Evolutionary conservation across 2,888 invertebrate species (phyloP), one percentile per base, ranked within the genome.

Genomic region (Phymatocera aterrima): DNA sequence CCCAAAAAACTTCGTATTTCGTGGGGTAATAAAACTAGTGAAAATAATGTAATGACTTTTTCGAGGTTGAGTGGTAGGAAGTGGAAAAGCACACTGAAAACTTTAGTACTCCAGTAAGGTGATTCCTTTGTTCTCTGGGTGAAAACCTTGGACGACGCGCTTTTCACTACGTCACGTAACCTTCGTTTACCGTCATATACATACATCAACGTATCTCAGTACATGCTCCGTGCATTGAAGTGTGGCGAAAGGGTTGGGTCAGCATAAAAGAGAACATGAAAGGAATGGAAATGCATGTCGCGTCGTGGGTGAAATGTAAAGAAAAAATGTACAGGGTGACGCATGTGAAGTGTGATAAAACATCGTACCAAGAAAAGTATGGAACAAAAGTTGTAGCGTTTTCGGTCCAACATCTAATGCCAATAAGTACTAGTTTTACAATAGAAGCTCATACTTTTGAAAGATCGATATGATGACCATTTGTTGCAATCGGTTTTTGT

Each of bases 61-160:
- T 51, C 51, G 21, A 51, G 31, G 72, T 72, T 72, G 34, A 48
- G 48, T 72, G 51, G 72, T 51, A n/a, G 51, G 72, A 72, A 51
- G 72, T 37, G 51, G 51, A 15, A 72, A 72, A 51, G 72, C 34
- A 72, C 51, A 72, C 51, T 72, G 48, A 18, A 72, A 72, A 72
- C 72, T 72, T 72, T 31, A 72, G 51, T 72, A 68, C 68, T 68
- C 21, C 10, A 6, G 24, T 51, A 31, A 12, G 34, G 21, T 51
- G 51, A 51, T 51, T 72, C 31, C 51, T 34, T 72, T 51, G 51
- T 72, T 46, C 46, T 68, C 46, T n/a, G n/a, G 68, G 24, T 68
- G 28, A 46, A 68, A 43, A 68, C 24, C 43, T 43, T 68, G 28
- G 28, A 68, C 43, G 46, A 68, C 46, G 28, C 68, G 68, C 6